These are phyloP conservation scores for Eudasyphora cyanicolor DNA, from an alignment of 2,888 invertebrate species.

Conservation along the genomic window DNA sequence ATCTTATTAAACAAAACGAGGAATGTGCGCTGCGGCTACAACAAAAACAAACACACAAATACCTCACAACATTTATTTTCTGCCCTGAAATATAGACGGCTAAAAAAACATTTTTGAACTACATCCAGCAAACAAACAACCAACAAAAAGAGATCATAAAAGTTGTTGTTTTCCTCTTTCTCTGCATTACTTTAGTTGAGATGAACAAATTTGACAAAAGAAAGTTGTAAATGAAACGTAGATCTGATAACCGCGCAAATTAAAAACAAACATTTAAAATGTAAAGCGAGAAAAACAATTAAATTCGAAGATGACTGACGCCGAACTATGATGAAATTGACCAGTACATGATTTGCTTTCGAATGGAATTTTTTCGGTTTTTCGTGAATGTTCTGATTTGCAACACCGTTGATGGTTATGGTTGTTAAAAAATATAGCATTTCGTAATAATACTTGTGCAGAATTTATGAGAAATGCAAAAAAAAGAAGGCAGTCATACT, in stretches of 20 bases:
- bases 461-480: no score
- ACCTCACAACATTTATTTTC: not conserved
- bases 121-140: not conserved
- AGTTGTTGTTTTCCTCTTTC: not conserved
- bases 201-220: constrained; percentile 42
- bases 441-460: no score
- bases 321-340: not conserved
- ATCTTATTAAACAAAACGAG: constrained; percentile 19
- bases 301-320: not conserved
- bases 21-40: not conserved
- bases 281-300: not conserved
- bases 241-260: constrained; percentile 41
- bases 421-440: constrained; percentile 11
- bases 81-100: not conserved
- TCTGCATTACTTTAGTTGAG: not conserved
- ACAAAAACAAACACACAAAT: not conserved
- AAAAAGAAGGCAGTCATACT: no score
- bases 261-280: not conserved
- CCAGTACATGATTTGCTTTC: constrained; percentile 27
- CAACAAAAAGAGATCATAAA: constrained; percentile 38
- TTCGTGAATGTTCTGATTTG: not conserved
- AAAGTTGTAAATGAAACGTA: constrained; percentile 49
- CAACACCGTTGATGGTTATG: not conserved
- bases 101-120: constrained; percentile 28
- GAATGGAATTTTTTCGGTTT: not conserved